Conservation (phyloP, 2,113 vertebrate species). For the Alosa alosa region DNA sequence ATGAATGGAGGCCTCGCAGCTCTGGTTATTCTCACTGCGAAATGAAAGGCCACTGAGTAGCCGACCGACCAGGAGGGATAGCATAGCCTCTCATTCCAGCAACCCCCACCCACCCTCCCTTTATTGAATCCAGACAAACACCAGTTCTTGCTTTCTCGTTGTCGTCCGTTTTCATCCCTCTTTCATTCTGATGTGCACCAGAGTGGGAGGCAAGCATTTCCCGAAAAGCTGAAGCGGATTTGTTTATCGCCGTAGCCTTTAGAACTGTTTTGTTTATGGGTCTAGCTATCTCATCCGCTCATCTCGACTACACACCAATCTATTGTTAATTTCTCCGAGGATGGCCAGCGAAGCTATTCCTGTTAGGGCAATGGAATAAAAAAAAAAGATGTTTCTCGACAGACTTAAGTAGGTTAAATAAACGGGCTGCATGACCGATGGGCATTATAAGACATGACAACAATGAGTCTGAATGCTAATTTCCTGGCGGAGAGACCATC, state of each 20-base stretch:
- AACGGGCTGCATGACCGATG: conserved; percentile 41
- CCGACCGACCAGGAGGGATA: neutral
- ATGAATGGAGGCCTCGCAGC: neutral
- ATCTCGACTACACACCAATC: conserved; percentile 52
- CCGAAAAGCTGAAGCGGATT: conserved; percentile 46
- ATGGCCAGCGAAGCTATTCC: conserved; percentile 39
- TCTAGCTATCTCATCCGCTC: conserved; percentile 53
- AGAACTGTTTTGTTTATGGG: conserved; percentile 57
- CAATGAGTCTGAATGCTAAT: conserved; percentile 31
- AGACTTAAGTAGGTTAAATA: conserved; percentile 52
- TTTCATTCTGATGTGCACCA: conserved; percentile 55
- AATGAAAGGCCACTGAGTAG: neutral
- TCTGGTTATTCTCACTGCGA: neutral
- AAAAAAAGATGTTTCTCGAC: conserved; percentile 51
- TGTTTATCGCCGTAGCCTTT: conserved; percentile 51
- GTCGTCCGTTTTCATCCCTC: neutral
- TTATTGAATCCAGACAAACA: conserved; percentile 57
- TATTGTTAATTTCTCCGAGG: conserved; percentile 57
- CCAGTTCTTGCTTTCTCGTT: conserved; percentile 31
- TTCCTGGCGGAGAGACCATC: conserved; percentile 20
- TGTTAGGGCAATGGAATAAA: conserved; percentile 48
- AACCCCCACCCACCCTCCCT: conserved; percentile 25
- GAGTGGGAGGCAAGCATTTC: conserved; percentile 42
- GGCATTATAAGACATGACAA: conserved; percentile 41
- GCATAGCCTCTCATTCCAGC: neutral